Evolutionary conservation across 92 coral and sea anemone genomes (phyloP), one percentile per base, ranked within the genome.

Genomic region (Epizoanthus fatuus): DNA sequence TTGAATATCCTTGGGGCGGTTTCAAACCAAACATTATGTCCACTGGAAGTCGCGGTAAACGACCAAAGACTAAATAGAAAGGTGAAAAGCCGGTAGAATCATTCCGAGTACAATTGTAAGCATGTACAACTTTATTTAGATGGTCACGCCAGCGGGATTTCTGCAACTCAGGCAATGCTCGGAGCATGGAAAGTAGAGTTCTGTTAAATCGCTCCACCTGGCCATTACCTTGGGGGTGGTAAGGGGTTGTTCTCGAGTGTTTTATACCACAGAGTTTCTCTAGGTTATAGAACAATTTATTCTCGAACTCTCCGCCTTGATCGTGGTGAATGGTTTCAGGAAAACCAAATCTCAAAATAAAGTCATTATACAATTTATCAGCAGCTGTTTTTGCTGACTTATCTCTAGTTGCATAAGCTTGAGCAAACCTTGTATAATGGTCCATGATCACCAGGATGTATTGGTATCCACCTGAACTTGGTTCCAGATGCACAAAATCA

Each of bases 111-210:
- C 88, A 90, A 37, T 92, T 90, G 37, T 92, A 86, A 8, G 93
- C 91, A 81, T 92, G 90, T 38, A 92, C 91, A 22, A 92, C 86
- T 44, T 92, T 92, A 56, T 79, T 82, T 10, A 92, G 77, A 63
- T 85, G 93, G 52, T 89, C 91, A 59, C 86, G 88, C 95, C 95
- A 89, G 44, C 93, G 88, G 25, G 91, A 81, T 70, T 92, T 89
- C 86, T 89, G 91, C 17, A 66, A 53, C 66, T 86, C 93, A 0
- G 86, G 86, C 20, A 92, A 59, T 44, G 93, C 49, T 52, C 89
- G 40, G 11, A 92, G 84, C 93, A 92, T 92, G 4, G 95, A 63
- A 1, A 92, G 72, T 7, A 51, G 56, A 7, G 56, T 51, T 51
- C 56, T 51, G 56, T 51, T 51, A 13, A 51, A 51, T 51, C 56